Base-by-base conservation (phyloP, 2,888 invertebrate species). In the Pandemis heparana region DNA sequence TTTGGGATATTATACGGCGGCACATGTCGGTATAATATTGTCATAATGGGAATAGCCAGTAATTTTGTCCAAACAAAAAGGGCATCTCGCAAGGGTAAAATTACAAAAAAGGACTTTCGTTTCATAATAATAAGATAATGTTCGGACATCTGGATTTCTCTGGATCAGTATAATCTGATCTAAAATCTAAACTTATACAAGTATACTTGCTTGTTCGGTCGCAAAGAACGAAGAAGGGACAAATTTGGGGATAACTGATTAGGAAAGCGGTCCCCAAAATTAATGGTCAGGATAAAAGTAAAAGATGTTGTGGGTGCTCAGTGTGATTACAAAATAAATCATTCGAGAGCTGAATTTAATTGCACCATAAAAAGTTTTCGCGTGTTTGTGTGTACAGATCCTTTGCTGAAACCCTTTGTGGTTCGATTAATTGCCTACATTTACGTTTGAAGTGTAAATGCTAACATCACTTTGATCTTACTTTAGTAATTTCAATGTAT, bases 241-340 rank as follows among this genome's bases (percentile, higher is more conserved):
- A 43, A 38, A 60, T 23, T 68, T 16, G 38, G 16, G 60, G 68
- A 61, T 63, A 48, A 23, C n/a, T 63, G 48, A 39, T 59, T 48
- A 59, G 39, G 43, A 56, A 46, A 73, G 38, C 56, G 43, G 53
- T 14, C 43, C 16, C 38, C n/a, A 32, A 59, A 68, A 68, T 72
- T 53, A 63, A 68, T 62, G 62, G 38, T 46, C 41, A 56, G 32
- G n/a, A 63, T 72, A 46, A 68, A 67, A 56, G 38, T 32, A 63
- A 72, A 68, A 56, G 38, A 68, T 64, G 63, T 63, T 68, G 63
- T 64, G 46, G 68, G n/a, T 48, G 23, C 32, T 43, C 43, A 7
- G 18, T 63, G 56, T 23, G 23, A 32, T 32, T 82, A 86, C 89
- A 4, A 90, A 87, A 80, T 87, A 89, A 10, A 84, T 86, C 69